phyloP scores from a whole-genome alignment of 1,140 invertebrate species.

The Lordiphosa clarofinis region DNA sequence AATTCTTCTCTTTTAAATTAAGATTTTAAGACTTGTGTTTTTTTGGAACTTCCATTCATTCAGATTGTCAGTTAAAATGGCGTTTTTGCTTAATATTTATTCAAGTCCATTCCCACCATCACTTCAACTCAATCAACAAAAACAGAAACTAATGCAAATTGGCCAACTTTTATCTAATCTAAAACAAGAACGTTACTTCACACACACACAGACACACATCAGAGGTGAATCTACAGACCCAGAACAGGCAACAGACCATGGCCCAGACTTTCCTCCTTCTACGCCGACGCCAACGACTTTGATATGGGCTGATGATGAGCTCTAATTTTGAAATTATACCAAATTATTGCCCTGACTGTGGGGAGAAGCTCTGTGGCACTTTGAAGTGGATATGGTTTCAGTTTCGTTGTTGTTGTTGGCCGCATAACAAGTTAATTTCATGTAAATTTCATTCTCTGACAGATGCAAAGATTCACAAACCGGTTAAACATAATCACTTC shows the following conservation, averaged over 20 bases:
- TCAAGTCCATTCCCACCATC: constrained; percentile 8
- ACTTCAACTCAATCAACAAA: constrained; percentile 10
- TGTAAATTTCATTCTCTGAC: constrained; percentile 63
- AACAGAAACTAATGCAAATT: constrained; percentile 11
- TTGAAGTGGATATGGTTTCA: constrained; percentile 33
- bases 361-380: constrained; percentile 12
- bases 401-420: constrained; percentile 28
- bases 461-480: constrained; percentile 36
- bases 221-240: neutral
- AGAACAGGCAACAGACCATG: constrained; percentile 27
- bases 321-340: constrained; percentile 76
- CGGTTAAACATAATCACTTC: constrained; percentile 67
- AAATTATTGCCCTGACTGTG: constrained; percentile 48
- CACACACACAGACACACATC: constrained; percentile 1
- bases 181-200: constrained; percentile 10
- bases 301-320: constrained; percentile 69
- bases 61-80: too few species aligned
- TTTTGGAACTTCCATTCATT: too few species aligned
- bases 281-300: constrained; percentile 47
- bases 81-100: constrained; percentile 8
- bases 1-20: too few species aligned
- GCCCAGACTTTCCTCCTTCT: constrained; percentile 10
- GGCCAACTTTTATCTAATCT: constrained; percentile 9
- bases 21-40: too few species aligned
- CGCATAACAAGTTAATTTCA: constrained; percentile 76